These are phyloP conservation scores for Karalla daura DNA, from an alignment of 2,797 vertebrate species.

Conservation along the genomic window DNA sequence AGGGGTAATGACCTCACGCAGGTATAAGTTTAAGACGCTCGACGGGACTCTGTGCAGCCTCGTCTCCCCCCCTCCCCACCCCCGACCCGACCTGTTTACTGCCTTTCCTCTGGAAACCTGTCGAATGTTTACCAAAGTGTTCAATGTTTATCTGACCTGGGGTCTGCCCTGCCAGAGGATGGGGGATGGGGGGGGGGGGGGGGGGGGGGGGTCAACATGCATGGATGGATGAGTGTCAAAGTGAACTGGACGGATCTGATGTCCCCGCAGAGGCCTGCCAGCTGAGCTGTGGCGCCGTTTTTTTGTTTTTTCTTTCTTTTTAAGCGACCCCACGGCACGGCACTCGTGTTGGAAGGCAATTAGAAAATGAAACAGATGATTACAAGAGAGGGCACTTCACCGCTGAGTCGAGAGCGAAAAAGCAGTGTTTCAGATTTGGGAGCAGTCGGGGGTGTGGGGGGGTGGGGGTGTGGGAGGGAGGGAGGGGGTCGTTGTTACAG, in stretches of 20 bases:
- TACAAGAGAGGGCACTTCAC: constrained; percentile 38
- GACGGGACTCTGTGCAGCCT: neutral
- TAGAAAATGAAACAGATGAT: constrained; percentile 18
- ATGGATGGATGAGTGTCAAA: constrained; percentile 51
- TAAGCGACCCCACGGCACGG: neutral
- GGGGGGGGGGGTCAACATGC: too few relatives aligned
- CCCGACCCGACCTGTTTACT: constrained; percentile 17
- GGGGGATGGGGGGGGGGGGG: constrained; percentile 27
- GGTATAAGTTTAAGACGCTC: constrained; percentile 7
- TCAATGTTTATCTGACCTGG: constrained; percentile 50
- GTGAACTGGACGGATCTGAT: constrained; percentile 20
- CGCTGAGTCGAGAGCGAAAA: constrained; percentile 5
- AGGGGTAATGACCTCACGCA: constrained; percentile 1
- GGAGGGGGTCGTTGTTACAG: too few relatives aligned
- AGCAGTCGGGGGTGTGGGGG: constrained; percentile 26
- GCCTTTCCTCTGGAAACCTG: constrained; percentile 50
- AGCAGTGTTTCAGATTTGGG: constrained; percentile 27
- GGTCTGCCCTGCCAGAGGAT: too few relatives aligned
- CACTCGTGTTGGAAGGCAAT: constrained; percentile 27
- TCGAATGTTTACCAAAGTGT: constrained; percentile 73
- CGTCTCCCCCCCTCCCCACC: constrained; percentile 20
- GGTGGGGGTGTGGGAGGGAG: constrained; percentile 55
- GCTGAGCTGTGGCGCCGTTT: neutral
- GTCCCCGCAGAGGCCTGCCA: neutral
- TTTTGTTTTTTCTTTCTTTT: too few relatives aligned